Percentiles rank a stretch among this genome's conserved stretches.
phyloP scores from a whole-genome alignment of 2,797 vertebrate genomes.

The Megaceryle alcyon region DNA sequence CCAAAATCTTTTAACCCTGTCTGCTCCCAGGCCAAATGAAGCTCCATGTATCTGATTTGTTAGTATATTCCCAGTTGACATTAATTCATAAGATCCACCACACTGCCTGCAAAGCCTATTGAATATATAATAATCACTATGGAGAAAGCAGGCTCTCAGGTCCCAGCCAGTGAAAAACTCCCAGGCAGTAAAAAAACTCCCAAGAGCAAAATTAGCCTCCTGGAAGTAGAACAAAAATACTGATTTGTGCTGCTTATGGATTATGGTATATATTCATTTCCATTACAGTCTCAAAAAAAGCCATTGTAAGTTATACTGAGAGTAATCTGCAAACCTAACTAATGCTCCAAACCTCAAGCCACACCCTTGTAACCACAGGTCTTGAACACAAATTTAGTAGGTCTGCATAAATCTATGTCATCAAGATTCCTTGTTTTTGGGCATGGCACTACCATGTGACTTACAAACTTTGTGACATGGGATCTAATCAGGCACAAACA shows the following conservation, averaged over 20 bases:
- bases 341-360: not conserved
- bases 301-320: not conserved
- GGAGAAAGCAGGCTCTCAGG: not conserved
- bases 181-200: not conserved
- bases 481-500: not conserved
- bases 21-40: not conserved
- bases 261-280: not conserved
- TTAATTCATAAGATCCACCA: not conserved
- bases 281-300: not conserved
- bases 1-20: constrained; percentile 1
- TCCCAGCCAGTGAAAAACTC: not conserved
- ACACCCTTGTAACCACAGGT: not conserved
- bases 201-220: not conserved
- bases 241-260: not conserved
- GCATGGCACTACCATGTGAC: not conserved
- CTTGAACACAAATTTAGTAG: not conserved
- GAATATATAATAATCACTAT: not conserved
- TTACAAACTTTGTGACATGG: not conserved
- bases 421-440: not conserved
- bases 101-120: not conserved
- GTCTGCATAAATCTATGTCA: not conserved
- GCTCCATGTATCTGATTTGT: not conserved
- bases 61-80: not conserved
- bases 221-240: not conserved
- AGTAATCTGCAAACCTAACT: constrained; percentile 1